phyloP scores from a whole-genome alignment of 2,113 vertebrate species.

The Fregata magnificens region DNA sequence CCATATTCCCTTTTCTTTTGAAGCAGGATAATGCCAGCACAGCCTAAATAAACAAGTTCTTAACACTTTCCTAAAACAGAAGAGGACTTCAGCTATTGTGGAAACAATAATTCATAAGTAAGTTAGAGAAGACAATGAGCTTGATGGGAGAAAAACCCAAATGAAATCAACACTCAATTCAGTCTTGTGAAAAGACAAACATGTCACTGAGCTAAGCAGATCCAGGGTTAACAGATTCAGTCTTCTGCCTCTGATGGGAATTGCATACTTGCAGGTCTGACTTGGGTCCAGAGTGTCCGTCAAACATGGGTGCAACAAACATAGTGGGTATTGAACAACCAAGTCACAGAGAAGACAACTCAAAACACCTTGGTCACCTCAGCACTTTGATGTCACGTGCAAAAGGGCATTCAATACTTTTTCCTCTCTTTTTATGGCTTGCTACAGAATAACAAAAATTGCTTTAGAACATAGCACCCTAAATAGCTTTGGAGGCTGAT shows the following conservation, averaged over 20 bases:
- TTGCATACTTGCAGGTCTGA: background rate
- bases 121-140: background rate
- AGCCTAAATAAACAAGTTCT: background rate
- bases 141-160: background rate
- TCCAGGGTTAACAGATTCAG: background rate
- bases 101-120: background rate
- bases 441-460: background rate
- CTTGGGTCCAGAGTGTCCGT: background rate
- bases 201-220: background rate
- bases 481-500: background rate
- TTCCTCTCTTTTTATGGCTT: background rate
- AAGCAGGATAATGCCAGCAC: background rate
- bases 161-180: background rate
- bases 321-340: rapidly evolving
- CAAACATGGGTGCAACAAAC: background rate
- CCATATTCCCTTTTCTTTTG: background rate
- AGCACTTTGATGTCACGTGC: background rate
- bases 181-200: background rate
- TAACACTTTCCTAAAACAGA: background rate
- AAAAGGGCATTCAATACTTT: background rate
- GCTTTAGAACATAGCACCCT: background rate
- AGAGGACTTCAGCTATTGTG: background rate
- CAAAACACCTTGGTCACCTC: background rate
- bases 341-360: background rate
- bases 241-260: background rate